Evolutionary conservation across 2,113 vertebrate species (phyloP), one percentile per base, ranked within the genome.

Genomic region (Trichomycterus rosablanca): DNA sequence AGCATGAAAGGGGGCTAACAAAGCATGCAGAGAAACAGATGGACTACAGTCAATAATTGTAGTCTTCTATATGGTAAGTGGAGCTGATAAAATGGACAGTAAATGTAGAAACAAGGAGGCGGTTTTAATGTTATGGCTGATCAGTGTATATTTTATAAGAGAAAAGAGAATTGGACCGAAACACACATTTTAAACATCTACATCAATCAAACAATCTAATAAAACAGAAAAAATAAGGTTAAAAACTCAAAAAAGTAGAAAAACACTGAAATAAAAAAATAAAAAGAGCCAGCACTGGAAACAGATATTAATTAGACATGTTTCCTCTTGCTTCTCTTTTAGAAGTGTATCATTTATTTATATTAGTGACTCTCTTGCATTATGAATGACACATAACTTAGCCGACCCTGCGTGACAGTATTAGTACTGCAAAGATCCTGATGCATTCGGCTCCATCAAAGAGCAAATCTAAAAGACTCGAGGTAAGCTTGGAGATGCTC

Each of bases 371-470:
- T 34, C 45, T 35, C 50, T n/a, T 69, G 66, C 66, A 66, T 65
- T 59, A 72, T 59, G 67, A 66, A 72, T 62, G 79, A 67, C 74
- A 70, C 77, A 83, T 81, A 76, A 77, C 59, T 63, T 58, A 62
- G 66, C 24, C 50, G 22, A 35, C 62, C 19, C 37, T 55, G 19
- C 67, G 67, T 67, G 49, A 70, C 56, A 71, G 71, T 71, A 66
- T 63, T 57, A 65, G 55, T 67, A 57, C 48, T 44, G 64, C 53
- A 49, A 51, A 66, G 56, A 66, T 67, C 62, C 67, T 60, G 72
- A 67, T 58, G 84, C 80, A 75, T 83, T 83, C 83, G 72, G 77
- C 79, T 63, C 59, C 77, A 79, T 74, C 77, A 84, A 83, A 83
- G 66, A 63, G 22, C 63, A 23, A 42, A 67, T 70, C 77, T 84